Percentiles rank a stretch among this genome's conserved stretches.
phyloP scores from a whole-genome alignment of 1,140 invertebrate species.

The Euura lappo region DNA sequence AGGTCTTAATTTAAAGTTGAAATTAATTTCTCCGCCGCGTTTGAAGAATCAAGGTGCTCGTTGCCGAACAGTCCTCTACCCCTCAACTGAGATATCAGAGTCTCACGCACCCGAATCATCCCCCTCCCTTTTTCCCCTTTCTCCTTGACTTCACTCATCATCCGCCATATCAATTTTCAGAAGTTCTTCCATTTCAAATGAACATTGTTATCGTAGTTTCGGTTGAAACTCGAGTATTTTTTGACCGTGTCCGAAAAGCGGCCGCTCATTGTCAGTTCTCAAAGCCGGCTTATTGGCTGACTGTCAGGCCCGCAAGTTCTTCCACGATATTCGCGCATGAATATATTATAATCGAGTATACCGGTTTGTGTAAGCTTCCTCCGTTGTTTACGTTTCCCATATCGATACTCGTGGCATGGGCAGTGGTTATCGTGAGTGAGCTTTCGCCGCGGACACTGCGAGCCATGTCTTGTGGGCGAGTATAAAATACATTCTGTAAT shows the following conservation, averaged over 20 bases:
- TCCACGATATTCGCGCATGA: conserved; percentile 15
- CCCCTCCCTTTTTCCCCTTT: conserved; percentile 23
- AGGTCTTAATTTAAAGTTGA: conserved; percentile 57
- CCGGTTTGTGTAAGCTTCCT: background rate
- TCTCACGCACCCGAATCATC: too few relatives aligned
- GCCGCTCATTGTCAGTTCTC: background rate
- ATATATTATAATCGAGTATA: conserved; percentile 7
- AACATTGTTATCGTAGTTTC: too few relatives aligned
- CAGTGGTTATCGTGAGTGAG: too few relatives aligned
- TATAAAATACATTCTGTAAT: background rate
- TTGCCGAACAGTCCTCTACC: too few relatives aligned
- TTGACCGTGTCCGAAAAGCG: too few relatives aligned
- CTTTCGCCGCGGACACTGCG: too few relatives aligned
- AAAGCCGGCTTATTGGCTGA: background rate
- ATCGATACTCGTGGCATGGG: background rate
- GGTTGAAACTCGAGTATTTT: too few relatives aligned
- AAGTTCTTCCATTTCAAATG: too few relatives aligned
- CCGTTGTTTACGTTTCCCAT: conserved; percentile 2
- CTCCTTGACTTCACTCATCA: too few relatives aligned
- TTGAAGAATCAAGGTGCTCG: conserved; percentile 27
- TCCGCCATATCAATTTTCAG: too few relatives aligned
- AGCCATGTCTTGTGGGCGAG: too few relatives aligned
- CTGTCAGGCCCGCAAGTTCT: background rate
- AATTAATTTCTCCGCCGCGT: conserved; percentile 49
- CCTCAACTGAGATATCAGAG: too few relatives aligned